Percentiles rank a stretch among this genome's conserved stretches.
Evolutionary conservation across 1,140 invertebrate genomes (phyloP).

Genomic region (Oryzaephilus surinamensis): DNA sequence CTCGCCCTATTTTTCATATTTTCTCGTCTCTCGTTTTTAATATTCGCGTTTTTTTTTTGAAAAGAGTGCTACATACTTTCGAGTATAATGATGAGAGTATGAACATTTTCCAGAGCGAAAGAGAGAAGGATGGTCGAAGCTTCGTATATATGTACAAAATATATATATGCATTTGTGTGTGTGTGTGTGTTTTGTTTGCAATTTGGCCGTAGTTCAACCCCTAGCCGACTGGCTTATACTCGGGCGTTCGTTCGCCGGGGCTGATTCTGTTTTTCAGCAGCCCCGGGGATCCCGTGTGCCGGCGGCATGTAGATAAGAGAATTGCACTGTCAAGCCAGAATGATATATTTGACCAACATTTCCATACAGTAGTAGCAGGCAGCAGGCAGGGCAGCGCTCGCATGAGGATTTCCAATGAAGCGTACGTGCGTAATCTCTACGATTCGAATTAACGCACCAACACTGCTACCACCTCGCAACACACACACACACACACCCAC

Average conservation of each 20-base stretch:
- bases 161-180: no score
- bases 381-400: no score
- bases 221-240: conserved; percentile 7
- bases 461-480: conserved; percentile 20
- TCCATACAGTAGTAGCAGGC: conserved; percentile 51
- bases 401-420: conserved; percentile 37
- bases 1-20: no score
- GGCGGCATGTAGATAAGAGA: conserved; percentile 62
- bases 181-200: conserved; percentile 36
- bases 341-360: conserved; percentile 81
- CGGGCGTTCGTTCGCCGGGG: conserved; percentile 16
- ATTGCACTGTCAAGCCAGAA: conserved; percentile 75
- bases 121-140: no score
- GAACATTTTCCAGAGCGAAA: no score
- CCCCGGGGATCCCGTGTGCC: conserved; percentile 36
- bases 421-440: conserved; percentile 38
- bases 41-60: no score
- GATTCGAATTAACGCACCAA: conserved; percentile 35
- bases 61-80: no score
- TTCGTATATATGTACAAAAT: no score
- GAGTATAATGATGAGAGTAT: no score
- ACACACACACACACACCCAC: conserved; percentile 19
- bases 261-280: conserved; percentile 35
- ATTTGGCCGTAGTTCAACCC: conserved; percentile 26
- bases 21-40: no score